Evolutionary conservation across 2,113 vertebrate species (phyloP).

Genomic region (Hucho hucho): DNA sequence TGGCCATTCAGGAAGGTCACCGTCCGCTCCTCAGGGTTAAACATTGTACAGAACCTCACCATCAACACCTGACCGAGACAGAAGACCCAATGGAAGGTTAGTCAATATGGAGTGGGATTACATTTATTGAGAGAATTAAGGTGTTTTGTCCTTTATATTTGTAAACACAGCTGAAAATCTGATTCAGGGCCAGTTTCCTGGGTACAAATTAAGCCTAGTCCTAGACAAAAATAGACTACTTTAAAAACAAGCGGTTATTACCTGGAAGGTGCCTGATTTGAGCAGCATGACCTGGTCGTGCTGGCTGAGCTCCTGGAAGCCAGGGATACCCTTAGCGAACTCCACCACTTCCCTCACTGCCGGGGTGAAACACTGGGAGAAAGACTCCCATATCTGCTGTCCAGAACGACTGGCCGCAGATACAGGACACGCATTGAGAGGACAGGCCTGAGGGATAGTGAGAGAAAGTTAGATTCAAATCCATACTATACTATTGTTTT

Average conservation of each 20-base stretch:
- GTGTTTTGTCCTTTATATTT: neutral
- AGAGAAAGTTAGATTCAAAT: slow-evolving; percentile 1
- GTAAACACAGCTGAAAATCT: neutral
- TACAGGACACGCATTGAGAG: slow-evolving; percentile 74
- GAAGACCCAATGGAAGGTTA: neutral
- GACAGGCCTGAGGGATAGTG: slow-evolving; percentile 70
- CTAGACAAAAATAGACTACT: neutral
- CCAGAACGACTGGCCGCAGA: slow-evolving; percentile 65
- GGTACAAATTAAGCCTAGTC: no score
- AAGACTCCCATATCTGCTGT: slow-evolving; percentile 79
- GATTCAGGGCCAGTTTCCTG: neutral
- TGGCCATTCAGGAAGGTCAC: slow-evolving; percentile 78
- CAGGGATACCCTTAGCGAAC: slow-evolving; percentile 80
- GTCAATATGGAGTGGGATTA: neutral
- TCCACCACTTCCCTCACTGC: slow-evolving; percentile 80
- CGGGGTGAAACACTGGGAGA: slow-evolving; percentile 80
- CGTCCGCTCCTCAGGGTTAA: slow-evolving; percentile 69
- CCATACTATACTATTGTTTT: neutral
- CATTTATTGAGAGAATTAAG: neutral
- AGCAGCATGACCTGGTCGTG: slow-evolving; percentile 82
- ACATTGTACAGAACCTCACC: slow-evolving; percentile 79
- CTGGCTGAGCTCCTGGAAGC: slow-evolving; percentile 78
- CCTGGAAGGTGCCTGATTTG: slow-evolving; percentile 82
- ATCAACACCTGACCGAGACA: slow-evolving; percentile 72
- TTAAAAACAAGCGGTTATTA: slow-evolving; percentile 30